These are phyloP conservation scores for Clytia hemisphaerica DNA, from an alignment of 30 jellyfish, hydroid and myxozoan genomes.

Conservation along the genomic window DNA sequence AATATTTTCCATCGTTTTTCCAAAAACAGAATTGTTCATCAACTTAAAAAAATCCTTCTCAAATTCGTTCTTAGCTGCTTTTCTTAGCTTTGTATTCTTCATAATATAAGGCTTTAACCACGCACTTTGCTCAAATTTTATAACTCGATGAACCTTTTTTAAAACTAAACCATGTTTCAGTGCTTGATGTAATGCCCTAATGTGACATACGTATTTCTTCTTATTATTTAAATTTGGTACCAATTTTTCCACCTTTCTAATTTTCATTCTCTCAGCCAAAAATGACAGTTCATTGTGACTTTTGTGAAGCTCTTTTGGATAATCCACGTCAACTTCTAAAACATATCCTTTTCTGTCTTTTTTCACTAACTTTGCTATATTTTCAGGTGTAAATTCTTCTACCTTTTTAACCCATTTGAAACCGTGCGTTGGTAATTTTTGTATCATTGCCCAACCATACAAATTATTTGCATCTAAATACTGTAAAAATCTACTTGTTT, in stretches of 20 bases:
- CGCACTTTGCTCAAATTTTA: conserved; percentile 20
- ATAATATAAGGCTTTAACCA: conserved; percentile 16
- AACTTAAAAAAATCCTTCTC: conserved; percentile 41
- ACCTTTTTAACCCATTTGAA: conserved; percentile 15
- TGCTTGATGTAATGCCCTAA: neutral
- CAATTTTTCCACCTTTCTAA: conserved; percentile 12
- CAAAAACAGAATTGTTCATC: conserved; percentile 42
- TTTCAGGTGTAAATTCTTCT: neutral
- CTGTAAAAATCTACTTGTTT: neutral
- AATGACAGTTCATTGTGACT: conserved; percentile 12
- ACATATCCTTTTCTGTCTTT: neutral
- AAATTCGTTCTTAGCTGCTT: conserved; percentile 17
- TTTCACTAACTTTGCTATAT: conserved; percentile 5
- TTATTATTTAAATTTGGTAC: conserved; percentile 26
- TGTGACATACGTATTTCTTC: conserved; percentile 2
- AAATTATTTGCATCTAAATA: too few relatives aligned
- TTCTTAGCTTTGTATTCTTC: conserved; percentile 4
- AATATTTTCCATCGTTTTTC: conserved; percentile 41
- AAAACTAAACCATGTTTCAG: neutral
- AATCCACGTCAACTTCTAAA: conserved; percentile 27
- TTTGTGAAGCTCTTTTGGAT: conserved; percentile 14
- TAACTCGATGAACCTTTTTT: conserved; percentile 16
- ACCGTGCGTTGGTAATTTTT: conserved; percentile 50
- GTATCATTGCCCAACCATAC: conserved; percentile 81
- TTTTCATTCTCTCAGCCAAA: conserved; percentile 10